Evolutionary conservation across 2,797 vertebrate genomes (phyloP), one percentile per base, ranked within the genome.

Genomic region (Dendrocincla fuliginosa): DNA sequence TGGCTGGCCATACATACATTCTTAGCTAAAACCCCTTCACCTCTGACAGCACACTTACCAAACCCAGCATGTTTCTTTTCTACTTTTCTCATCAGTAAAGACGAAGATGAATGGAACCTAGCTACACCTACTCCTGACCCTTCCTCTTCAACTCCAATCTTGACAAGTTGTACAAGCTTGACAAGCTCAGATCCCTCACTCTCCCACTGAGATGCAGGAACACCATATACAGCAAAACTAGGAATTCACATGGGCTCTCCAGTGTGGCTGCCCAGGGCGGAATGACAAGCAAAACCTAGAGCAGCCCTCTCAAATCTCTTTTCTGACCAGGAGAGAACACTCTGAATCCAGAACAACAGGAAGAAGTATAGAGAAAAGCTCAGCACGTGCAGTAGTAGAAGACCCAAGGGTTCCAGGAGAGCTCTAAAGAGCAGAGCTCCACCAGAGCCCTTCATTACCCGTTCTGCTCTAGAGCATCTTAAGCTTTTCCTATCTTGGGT

Each of bases 111-210:
- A 75, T 35, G 28, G 16, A 93, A 42, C 33, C 28, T 14, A 56
- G 14, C 35, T 87, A 9, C 5, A 13, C 20, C 67, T 61, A 3
- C 35, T 81, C n/a, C n/a, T 55, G 25, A 55, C 73, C 10, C 52
- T 76, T 78, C 39, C 74, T 65, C 47, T 61, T 70, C 35, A 84
- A 5, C 25, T 63, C 70, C 49, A 59, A 47, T 19, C 57, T 14
- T 4, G 7, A 37, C 35, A 69, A 75, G n/a, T 18, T 81, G 18
- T 16, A 37, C 17, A 42, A 55, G 37, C 42, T 19, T 42, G 42
- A 42, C 44, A 44, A 82, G 28, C 44, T 80, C 1, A 0, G 13
- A 44, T 63, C 33, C 41, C 50, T 59, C 0, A 0, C 33, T 25
- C 14, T 32, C 5, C 13, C 17, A 5, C 42, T 23, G 19, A 41